Conservation (phyloP, 23 tunicate species). For the Halocynthia roretzi region DNA sequence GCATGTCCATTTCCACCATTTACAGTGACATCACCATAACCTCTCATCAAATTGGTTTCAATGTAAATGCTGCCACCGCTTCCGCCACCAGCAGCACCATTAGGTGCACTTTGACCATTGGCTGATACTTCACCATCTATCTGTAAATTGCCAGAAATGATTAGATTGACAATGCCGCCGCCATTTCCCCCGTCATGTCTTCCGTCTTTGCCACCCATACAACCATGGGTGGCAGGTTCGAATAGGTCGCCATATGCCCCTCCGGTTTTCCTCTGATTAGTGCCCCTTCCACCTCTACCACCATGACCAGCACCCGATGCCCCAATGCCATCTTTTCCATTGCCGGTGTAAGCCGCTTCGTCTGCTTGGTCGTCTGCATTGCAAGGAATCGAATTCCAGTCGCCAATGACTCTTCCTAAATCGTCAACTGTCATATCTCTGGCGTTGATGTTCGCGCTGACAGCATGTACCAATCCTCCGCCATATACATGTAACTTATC, state of each 20-base stretch:
- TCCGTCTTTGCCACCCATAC: conserved; percentile 21
- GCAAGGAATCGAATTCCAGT: conserved; percentile 11
- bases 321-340: conserved; percentile 2
- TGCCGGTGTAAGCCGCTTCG: background rate
- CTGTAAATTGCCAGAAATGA: conserved; percentile 12
- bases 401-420: conserved; percentile 7
- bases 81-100: conserved; percentile 27
- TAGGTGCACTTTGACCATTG: conserved; percentile 10
- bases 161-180: conserved; percentile 1
- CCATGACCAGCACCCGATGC: conserved; percentile 25
- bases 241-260: conserved; percentile 15
- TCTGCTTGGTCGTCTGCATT: conserved; percentile 1
- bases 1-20: conserved; percentile 28
- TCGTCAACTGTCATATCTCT: conserved; percentile 14
- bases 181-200: conserved; percentile 4
- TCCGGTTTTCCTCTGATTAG: conserved; percentile 12
- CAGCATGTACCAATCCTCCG: conserved; percentile 18
- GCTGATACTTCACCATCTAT: conserved; percentile 24
- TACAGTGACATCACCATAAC: conserved; percentile 34
- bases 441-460: conserved; percentile 2
- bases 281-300: conserved; percentile 19
- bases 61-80: conserved; percentile 32
- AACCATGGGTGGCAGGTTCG: conserved; percentile 22
- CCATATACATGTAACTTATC: conserved; percentile 13
- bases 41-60: conserved; percentile 17